Conservation (phyloP, 2,113 vertebrate species). For the Sinocyclocheilus rhinocerous region DNA sequence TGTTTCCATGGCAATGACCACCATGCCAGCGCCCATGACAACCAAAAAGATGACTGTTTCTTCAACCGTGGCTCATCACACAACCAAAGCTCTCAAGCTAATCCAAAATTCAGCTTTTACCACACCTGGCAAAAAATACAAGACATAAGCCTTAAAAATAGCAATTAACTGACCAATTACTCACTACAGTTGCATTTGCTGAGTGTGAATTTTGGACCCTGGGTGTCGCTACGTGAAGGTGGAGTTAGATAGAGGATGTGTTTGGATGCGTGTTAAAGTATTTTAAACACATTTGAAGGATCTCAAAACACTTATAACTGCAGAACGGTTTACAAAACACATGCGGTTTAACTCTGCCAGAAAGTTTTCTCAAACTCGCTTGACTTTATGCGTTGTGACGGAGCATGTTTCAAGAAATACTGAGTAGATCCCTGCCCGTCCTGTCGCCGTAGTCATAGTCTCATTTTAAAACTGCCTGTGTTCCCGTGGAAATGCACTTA, state of each 20-base stretch:
- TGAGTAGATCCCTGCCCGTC: background rate
- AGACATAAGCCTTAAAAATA: too few species aligned
- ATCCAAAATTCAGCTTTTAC: too few species aligned
- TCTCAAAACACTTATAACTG: background rate
- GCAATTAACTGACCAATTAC: too few species aligned
- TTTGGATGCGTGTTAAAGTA: background rate
- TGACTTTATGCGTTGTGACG: background rate
- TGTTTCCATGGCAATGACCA: too few species aligned
- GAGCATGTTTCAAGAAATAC: background rate
- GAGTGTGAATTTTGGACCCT: too few species aligned
- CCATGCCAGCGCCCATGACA: too few species aligned
- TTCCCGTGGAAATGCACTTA: constrained; percentile 36
- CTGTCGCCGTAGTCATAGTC: background rate
- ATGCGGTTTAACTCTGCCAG: background rate
- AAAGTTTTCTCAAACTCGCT: constrained; percentile 6
- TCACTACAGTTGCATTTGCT: too few species aligned
- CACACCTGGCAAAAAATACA: too few species aligned
- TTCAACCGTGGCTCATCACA: too few species aligned
- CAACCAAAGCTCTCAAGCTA: too few species aligned
- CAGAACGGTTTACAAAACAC: background rate
- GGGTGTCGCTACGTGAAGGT: background rate
- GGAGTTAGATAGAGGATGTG: background rate
- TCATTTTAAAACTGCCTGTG: constrained; percentile 37
- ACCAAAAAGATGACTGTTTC: too few species aligned
- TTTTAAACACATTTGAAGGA: background rate